A percentile compares a stretch with the other conserved stretches of the same genome.
Conservation (phyloP, 2,797 vertebrate genomes). For the Sebastes wilsoni region DNA sequence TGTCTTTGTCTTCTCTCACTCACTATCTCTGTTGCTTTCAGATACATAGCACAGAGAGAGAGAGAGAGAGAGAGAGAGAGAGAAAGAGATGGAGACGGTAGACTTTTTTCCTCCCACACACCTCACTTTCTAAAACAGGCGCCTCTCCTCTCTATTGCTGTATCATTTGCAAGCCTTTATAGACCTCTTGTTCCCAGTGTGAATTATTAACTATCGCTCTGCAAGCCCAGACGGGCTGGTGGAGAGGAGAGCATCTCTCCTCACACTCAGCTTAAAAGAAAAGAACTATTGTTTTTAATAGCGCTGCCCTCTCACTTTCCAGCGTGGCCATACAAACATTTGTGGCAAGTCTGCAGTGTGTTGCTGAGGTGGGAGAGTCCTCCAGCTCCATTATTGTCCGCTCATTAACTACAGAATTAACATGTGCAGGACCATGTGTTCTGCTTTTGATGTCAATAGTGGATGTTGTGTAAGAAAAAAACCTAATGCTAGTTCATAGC, state of each 20-base stretch:
- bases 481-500: constrained; percentile 18
- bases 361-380: background rate
- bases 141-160: constrained; percentile 32
- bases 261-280: constrained; percentile 52
- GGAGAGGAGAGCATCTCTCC: constrained; percentile 44
- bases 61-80: background rate
- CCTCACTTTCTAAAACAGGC: constrained; percentile 47
- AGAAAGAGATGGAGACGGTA: constrained; percentile 19
- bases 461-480: constrained; percentile 45
- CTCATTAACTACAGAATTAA: background rate
- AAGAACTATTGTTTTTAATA: constrained; percentile 36
- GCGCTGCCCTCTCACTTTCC: constrained; percentile 13
- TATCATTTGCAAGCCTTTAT: constrained; percentile 63
- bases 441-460: constrained; percentile 43
- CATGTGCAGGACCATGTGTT: background rate
- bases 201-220: constrained; percentile 72
- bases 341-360: background rate
- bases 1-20: constrained; percentile 22
- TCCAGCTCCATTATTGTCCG: background rate
- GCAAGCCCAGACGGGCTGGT: constrained; percentile 53
- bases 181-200: constrained; percentile 71
- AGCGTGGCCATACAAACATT: constrained; percentile 7
- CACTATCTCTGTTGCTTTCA: constrained; percentile 22
- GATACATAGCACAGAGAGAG: background rate
- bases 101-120: constrained; percentile 65